A percentile compares a stretch with the other conserved stretches of the same genome.
Evolutionary conservation across 2,888 invertebrate genomes (phyloP).

Genomic region (Corythucha ciliata): DNA sequence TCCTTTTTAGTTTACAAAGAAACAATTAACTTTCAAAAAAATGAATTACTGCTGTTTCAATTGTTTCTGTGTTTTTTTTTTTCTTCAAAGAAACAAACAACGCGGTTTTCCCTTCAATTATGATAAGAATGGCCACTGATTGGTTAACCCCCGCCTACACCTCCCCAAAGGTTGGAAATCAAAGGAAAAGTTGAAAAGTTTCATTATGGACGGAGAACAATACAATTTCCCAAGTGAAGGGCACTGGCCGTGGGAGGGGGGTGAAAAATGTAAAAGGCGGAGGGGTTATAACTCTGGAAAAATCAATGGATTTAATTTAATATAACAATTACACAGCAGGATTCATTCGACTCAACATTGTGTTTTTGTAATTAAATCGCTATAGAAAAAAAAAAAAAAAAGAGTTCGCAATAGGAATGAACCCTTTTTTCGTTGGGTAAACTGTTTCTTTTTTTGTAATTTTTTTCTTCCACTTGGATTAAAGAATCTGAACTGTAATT

Average conservation of each 20-base stretch:
- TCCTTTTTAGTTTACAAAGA: no score
- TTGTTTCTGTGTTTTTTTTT: no score
- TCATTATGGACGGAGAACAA: slow-evolving; percentile 21
- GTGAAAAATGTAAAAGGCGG: neutral
- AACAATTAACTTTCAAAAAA: no score
- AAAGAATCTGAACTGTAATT: slow-evolving; percentile 32
- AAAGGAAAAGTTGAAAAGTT: slow-evolving; percentile 17
- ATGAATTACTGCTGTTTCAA: no score
- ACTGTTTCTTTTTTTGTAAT: slow-evolving; percentile 27
- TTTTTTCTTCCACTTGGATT: slow-evolving; percentile 19
- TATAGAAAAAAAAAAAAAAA: slow-evolving; percentile 26
- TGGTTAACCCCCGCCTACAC: no score
- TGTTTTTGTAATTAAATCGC: slow-evolving; percentile 32
- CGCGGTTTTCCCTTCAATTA: neutral
- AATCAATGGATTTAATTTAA: slow-evolving; percentile 33
- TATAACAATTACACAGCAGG: slow-evolving; percentile 32
- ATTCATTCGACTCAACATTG: slow-evolving; percentile 30
- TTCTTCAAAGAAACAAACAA: neutral
- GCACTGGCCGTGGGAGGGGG: neutral
- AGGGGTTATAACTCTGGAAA: slow-evolving; percentile 18
- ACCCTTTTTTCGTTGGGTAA: slow-evolving; percentile 29
- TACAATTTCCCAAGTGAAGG: slow-evolving; percentile 4
- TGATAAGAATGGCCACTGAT: neutral
- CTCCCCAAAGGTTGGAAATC: slow-evolving; percentile 10
- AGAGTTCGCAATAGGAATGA: slow-evolving; percentile 28